Conservation (phyloP, 2,113 vertebrate genomes). For the Talpa occidentalis region DNA sequence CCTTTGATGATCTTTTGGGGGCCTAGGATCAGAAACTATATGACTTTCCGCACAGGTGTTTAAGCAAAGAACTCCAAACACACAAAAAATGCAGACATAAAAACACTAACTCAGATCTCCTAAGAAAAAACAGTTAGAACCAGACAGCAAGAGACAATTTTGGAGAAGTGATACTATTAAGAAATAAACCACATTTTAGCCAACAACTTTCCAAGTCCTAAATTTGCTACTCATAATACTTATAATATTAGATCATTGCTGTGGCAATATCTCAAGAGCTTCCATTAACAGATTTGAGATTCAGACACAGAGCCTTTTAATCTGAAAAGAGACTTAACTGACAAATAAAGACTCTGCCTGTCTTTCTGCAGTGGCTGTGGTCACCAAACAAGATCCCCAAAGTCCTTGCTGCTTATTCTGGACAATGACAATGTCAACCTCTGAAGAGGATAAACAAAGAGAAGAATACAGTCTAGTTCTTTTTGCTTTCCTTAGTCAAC, state of each 20-base stretch:
- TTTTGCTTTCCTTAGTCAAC: neutral
- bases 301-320: neutral
- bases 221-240: neutral
- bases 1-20: neutral
- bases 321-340: neutral
- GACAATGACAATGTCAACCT: neutral
- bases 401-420: neutral
- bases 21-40: neutral
- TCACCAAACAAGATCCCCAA: neutral
- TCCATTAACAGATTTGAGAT: neutral
- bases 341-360: neutral
- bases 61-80: slow-evolving; percentile 5
- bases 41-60: neutral
- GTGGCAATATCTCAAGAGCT: neutral
- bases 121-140: neutral
- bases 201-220: neutral
- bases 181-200: slow-evolving; percentile 21
- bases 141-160: slow-evolving; percentile 24
- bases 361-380: neutral
- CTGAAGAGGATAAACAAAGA: neutral
- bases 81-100: neutral
- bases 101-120: neutral
- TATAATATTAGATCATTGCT: neutral
- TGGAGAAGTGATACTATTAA: neutral
- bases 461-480: neutral